Evolutionary conservation across 2,888 invertebrate species (phyloP).

Genomic region (Barypeithes pellucidus): DNA sequence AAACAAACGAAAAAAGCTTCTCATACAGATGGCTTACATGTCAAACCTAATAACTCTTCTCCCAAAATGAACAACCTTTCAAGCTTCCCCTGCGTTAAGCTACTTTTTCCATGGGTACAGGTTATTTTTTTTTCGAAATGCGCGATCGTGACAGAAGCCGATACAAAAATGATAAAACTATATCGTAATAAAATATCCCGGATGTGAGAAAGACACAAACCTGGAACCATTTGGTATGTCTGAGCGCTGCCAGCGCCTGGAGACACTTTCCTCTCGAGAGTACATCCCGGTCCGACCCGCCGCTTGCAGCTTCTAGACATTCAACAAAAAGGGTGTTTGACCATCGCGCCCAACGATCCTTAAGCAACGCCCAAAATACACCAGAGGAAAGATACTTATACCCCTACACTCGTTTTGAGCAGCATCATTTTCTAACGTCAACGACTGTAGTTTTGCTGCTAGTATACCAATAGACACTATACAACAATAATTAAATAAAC

Average conservation of each 20-base stretch:
- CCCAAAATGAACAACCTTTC: slow-evolving; percentile 28
- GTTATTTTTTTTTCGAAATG: slow-evolving; percentile 37
- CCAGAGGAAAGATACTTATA: background rate
- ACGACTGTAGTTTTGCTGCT: too few species aligned
- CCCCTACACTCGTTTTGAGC: background rate
- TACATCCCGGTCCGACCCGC: slow-evolving; percentile 89
- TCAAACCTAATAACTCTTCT: slow-evolving; percentile 16
- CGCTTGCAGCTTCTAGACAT: slow-evolving; percentile 77
- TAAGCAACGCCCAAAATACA: slow-evolving; percentile 54
- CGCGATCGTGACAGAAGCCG: background rate
- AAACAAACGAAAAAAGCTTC: too few species aligned
- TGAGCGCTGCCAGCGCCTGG: slow-evolving; percentile 99
- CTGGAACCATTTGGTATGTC: slow-evolving; percentile 99
- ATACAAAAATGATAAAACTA: slow-evolving; percentile 30
- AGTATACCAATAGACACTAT: too few species aligned
- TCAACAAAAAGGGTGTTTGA: slow-evolving; percentile 82
- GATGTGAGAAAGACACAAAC: slow-evolving; percentile 75
- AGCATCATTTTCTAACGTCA: background rate
- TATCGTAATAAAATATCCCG: slow-evolving; percentile 31
- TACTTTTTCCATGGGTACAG: slow-evolving; percentile 46
- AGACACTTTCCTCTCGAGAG: slow-evolving; percentile 99
- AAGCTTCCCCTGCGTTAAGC: slow-evolving; percentile 11
- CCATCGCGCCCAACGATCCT: slow-evolving; percentile 73
- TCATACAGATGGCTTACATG: background rate
- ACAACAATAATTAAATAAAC: too few species aligned